Base-by-base conservation (phyloP, 2,888 invertebrate species). In the Cataglyphis altisquamis region DNA sequence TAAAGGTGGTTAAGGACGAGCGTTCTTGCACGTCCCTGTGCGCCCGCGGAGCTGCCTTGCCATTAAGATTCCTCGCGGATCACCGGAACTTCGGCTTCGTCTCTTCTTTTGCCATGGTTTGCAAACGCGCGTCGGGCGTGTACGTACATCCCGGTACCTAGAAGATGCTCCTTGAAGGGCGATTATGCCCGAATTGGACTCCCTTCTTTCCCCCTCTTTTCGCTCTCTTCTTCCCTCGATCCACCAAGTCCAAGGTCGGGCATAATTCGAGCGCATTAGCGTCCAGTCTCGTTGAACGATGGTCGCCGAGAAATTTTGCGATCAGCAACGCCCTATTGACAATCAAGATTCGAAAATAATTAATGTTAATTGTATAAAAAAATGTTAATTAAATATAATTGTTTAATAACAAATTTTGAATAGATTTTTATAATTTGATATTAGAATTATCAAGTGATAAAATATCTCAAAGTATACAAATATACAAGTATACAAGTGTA, bases 1-100 rank as follows among this genome's bases (percentile, higher is more conserved):
- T 89, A 89, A 90, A 89, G 90, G 88, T 85, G 88, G 89, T 90
- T 90, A 90, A 90, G 90, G 88, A 90, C 77, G 88, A 89, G 87
- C 74, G 89, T 90, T 90, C 90, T 90, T 90, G 84, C 90, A 84
- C 90, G 89, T 89, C 84, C 83, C 87, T 62, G 52, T 48, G 78
- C 68, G 52, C 57, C 82, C 66, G 83, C 70, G 41, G 32, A 67
- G 57, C 45, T 66, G 88, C 81, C 88, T 87, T 78, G 86, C 90
- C 89, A 90, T 89, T 90, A 89, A 90, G 86, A 90, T 88, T 90
- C 90, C 89, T 84, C 66, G 68, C 73, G 88, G 88, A 89, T 88
- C 88, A 88, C 57, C 87, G 83, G 85, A 87, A 90, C 90, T 89
- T 85, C 73, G 84, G 82, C 84, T 84, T 66, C 75, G 78, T 85